Base-by-base conservation (phyloP, 1,140 invertebrate species). In the Lasaia peninsularis region DNA sequence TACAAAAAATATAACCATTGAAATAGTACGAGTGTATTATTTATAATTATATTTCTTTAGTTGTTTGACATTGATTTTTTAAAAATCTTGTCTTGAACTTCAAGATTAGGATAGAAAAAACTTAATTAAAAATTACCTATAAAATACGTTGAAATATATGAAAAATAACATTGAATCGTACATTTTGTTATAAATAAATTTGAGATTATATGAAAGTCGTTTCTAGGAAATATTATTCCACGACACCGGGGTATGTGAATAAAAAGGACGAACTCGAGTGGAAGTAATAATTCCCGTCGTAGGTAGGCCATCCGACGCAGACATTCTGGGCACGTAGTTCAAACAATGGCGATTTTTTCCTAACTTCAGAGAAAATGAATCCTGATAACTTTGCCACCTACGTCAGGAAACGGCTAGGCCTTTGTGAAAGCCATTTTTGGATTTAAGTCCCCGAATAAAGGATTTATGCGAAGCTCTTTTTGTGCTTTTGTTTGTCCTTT, bases 291-390 rank as follows among this genome's bases (percentile, higher is more conserved):
- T 81, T 77, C 69, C 55, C 63, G 61, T 63, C 62, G 59, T 59
- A 65, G 67, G 58, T 63, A 63, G 68, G 9, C 32, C 28, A 52
- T 74, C 63, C 57, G 40, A 48, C 62, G 51, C 64, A 71, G 65
- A 56, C 58, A 77, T 74, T 71, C 73, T 49, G 50, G 60, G 65
- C 78, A 78, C 75, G 76, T 81, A 73, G 55, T 71, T 66, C 67
- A 67, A 60, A 81, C 76, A 81, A 79, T 79, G 65, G 71, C 67
- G 56, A 64, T 69, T 78, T 79, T 79, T 68, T 67, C 52, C 52
- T 61, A 60, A 63, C 65, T 65, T 58, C 60, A 35, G 67, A 56
- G 59, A 67, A 65, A 69, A 70, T 73, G 52, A 61, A 53, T 60
- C 60, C 58, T 52, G 59, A 60, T 60, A 58, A 69, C 65, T 66